phyloP scores from a whole-genome alignment of 2,113 vertebrate species.

The Climacteris rufus region DNA sequence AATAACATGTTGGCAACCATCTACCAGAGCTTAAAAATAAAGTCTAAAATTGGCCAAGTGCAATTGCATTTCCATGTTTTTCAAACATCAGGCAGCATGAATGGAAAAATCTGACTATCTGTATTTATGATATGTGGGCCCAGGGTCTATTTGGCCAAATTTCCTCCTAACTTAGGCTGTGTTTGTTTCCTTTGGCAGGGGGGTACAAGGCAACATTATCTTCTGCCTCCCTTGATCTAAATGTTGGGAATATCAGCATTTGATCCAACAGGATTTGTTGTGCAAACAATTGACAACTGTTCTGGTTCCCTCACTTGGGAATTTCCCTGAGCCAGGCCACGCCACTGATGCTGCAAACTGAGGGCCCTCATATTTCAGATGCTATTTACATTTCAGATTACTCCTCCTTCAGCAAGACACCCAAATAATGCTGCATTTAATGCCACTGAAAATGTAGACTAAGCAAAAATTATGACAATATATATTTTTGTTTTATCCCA shows the following conservation, averaged over 20 bases:
- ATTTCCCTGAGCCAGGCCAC: background rate
- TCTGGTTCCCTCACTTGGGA: conserved; percentile 38
- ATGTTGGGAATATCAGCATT: conserved; percentile 40
- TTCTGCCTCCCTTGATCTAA: background rate
- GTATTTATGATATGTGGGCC: background rate
- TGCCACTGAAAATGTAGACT: background rate
- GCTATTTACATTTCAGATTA: background rate
- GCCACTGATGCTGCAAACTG: background rate
- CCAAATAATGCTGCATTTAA: background rate
- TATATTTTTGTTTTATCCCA: background rate
- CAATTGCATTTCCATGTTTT: background rate
- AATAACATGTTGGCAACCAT: background rate
- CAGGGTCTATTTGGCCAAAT: background rate
- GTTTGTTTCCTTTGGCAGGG: conserved; percentile 25
- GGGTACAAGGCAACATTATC: background rate
- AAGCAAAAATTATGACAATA: background rate
- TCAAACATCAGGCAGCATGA: background rate
- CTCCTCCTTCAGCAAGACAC: background rate
- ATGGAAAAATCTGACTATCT: background rate
- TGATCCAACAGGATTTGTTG: conserved; percentile 53
- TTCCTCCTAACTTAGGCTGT: background rate
- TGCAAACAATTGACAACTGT: conserved; percentile 61
- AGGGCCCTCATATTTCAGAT: background rate
- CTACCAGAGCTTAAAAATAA: background rate
- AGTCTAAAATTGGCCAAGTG: background rate